phyloP scores from a whole-genome alignment of 2,113 vertebrate genomes.

The Larimichthys polyactis region DNA sequence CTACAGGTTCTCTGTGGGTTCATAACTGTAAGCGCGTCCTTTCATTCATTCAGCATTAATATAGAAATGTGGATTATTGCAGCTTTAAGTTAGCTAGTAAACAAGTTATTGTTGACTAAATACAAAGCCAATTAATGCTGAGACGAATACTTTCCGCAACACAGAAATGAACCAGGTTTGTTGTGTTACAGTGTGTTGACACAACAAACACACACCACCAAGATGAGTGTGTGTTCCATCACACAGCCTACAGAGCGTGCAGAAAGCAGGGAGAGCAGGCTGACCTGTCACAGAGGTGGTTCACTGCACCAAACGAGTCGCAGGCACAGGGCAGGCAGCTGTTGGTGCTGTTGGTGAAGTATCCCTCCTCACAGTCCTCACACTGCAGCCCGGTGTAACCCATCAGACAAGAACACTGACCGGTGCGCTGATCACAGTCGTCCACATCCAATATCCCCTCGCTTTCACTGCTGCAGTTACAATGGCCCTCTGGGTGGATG shows the following conservation, averaged over 20 bases:
- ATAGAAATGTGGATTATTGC: not conserved
- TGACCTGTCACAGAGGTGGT: conserved; percentile 84
- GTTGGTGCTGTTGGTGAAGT: conserved; percentile 83
- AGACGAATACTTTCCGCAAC: not conserved
- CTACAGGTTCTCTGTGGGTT: not conserved
- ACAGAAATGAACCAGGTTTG: not conserved
- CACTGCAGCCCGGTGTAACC: conserved; percentile 84
- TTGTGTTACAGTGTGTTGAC: not conserved
- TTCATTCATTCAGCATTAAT: not conserved
- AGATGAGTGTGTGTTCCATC: not conserved
- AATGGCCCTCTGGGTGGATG: conserved; percentile 54
- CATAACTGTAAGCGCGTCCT: not conserved
- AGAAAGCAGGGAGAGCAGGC: not conserved
- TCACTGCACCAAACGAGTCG: conserved; percentile 81
- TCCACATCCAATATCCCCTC: conserved; percentile 80
- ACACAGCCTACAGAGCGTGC: too few species aligned
- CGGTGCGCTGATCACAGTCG: conserved; percentile 78
- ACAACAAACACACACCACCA: not conserved
- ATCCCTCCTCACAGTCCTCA: conserved; percentile 82
- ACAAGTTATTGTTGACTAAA: not conserved
- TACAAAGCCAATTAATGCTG: not conserved
- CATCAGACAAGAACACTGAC: conserved; percentile 82
- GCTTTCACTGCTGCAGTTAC: conserved; percentile 83
- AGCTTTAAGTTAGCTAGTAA: not conserved
- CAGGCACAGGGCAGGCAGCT: conserved; percentile 84